Conservation (phyloP, 2,113 vertebrate species). For the Chaenogobius annularis region DNA sequence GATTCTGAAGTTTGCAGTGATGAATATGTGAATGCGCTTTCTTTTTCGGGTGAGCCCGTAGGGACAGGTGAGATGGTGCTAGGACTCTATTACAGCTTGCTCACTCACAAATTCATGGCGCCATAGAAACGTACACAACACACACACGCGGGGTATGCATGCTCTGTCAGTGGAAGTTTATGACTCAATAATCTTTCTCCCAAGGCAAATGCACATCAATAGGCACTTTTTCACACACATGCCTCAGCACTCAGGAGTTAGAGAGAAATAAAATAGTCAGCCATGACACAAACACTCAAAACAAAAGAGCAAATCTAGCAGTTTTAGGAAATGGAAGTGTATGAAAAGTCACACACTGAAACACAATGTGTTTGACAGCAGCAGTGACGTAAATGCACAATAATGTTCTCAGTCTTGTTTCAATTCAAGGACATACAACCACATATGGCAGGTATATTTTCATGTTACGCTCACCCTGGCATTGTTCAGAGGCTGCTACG, state of each 20-base stretch:
- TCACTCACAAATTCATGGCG: constrained; percentile 34
- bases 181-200: constrained; percentile 70
- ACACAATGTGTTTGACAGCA: constrained; percentile 11
- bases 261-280: constrained; percentile 54
- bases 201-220: constrained; percentile 55
- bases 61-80: constrained; percentile 51
- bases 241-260: constrained; percentile 24
- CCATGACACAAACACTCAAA: constrained; percentile 39
- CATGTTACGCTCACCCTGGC: not conserved
- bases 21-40: constrained; percentile 63
- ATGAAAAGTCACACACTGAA: constrained; percentile 13
- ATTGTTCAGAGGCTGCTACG: not conserved
- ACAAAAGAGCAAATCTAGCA: constrained; percentile 28
- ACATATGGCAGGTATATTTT: not conserved
- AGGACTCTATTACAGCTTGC: constrained; percentile 33
- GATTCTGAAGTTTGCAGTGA: constrained; percentile 57
- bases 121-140: constrained; percentile 17
- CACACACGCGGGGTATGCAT: constrained; percentile 22
- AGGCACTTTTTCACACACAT: constrained; percentile 28
- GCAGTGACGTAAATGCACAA: constrained; percentile 24
- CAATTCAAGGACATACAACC: not conserved
- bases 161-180: constrained; percentile 61
- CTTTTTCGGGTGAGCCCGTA: constrained; percentile 43
- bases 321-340: constrained; percentile 27
- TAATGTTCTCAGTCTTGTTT: constrained; percentile 6